Evolutionary conservation across 2,113 vertebrate species (phyloP), one percentile per base, ranked within the genome.

Genomic region (Deroptyus accipitrinus): DNA sequence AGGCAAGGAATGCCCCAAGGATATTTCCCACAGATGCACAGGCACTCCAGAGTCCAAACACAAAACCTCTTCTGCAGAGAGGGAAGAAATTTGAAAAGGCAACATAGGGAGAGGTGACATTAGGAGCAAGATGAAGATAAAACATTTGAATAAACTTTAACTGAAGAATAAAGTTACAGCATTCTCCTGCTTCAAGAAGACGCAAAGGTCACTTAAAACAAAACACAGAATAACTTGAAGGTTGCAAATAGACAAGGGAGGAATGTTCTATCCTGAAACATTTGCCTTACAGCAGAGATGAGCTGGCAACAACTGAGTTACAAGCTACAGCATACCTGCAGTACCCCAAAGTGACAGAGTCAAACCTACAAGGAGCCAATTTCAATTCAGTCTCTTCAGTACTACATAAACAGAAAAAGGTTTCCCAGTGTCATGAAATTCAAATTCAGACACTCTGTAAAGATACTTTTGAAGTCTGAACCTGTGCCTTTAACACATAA

Each of bases 21-120:
- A 99, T 99, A 97, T 99, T 99, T 28, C 99, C 99, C 18, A 99
- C 99, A 2, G 99, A 99, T 6, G 99, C 99, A 92, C 99, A 99
- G 35, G 99, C 99, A 39, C 99, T 99, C 99, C 99, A 99, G 79
- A 99, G 98, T 33, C 99, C 99, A 48, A 99, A 99, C 24, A 99
- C 97, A 90, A 99, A 99, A 11, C 99, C 99, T 41, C 99, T 98
- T 31, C 99, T 99, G 94, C 10, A 92, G 39, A 31, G 37, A 5
- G 9, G 42, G 19, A 86, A 66, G 59, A 37, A 44, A 24, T n/a
- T 42, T 85, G 23, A 88, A 81, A 48, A 33, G 44, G 24, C 44
- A 25, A 11, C 5, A 23, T 0, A 0, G 22, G 12, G 8, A 88
- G 5, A 67, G 27, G n/a, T 68, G 25, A 39, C 10, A 24, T 48